phyloP scores from a whole-genome alignment of 1,140 invertebrate species.

The Dreissena rostriformis region DNA sequence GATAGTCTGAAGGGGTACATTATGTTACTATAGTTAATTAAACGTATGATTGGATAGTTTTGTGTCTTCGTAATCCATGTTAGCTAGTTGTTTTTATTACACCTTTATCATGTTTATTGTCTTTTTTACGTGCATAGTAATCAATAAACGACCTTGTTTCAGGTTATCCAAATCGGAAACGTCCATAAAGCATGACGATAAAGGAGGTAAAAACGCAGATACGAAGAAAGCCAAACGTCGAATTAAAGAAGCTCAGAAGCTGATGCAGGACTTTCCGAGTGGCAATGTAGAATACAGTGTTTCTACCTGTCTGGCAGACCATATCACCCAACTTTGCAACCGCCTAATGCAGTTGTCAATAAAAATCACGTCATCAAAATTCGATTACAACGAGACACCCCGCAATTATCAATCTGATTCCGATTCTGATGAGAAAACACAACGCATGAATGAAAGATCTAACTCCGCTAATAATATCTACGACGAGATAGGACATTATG shows the following conservation, averaged over 20 bases:
- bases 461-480: constrained; percentile 31
- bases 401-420: constrained; percentile 21
- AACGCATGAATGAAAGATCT: background rate
- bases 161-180: constrained; percentile 48
- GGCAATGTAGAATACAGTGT: constrained; percentile 1
- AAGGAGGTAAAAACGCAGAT: constrained; percentile 31
- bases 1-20: constrained; percentile 31
- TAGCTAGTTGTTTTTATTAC: no score
- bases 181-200: constrained; percentile 10
- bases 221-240: constrained; percentile 48
- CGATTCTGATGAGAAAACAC: constrained; percentile 9
- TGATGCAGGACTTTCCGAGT: constrained; percentile 16
- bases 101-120: no score
- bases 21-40: no score
- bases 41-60: no score
- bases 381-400: background rate
- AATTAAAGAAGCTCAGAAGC: constrained; percentile 28
- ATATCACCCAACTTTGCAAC: constrained; percentile 37
- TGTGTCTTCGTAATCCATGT: no score
- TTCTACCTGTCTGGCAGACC: constrained; percentile 16
- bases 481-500: constrained; percentile 21
- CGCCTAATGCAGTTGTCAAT: constrained; percentile 13
- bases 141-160: background rate
- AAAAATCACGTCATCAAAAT: background rate
- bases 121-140: no score